Percentiles rank a stretch among this genome's conserved stretches.
These are phyloP conservation scores for Himalopsyche anomala DNA, from an alignment of 2,888 invertebrate species.

Conservation along the genomic window DNA sequence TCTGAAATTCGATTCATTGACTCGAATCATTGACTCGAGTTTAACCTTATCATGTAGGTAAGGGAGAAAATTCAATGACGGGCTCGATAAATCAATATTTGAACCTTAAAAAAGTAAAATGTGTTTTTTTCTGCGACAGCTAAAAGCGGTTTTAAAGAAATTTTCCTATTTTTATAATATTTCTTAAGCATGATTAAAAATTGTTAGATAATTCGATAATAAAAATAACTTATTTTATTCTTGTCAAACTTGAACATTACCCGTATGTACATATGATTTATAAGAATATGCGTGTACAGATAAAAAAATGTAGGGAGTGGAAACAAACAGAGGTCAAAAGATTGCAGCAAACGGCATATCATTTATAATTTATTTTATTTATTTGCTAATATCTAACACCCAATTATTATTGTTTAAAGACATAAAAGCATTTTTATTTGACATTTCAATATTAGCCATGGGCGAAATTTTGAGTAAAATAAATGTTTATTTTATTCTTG, in stretches of 20 bases:
- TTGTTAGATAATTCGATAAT: too few relatives aligned
- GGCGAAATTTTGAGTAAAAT: background rate
- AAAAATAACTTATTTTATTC: too few relatives aligned
- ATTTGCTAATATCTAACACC: slow-evolving; percentile 3
- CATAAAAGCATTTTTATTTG: background rate
- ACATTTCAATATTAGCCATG: background rate
- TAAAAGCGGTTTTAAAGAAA: too few relatives aligned
- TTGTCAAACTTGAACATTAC: background rate
- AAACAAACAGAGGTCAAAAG: slow-evolving; percentile 30
- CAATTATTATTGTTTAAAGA: slow-evolving; percentile 30
- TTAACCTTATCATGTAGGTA: too few relatives aligned
- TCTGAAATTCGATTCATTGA: too few relatives aligned
- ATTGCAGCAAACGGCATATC: slow-evolving; percentile 2
- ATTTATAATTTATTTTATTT: slow-evolving; percentile 23
- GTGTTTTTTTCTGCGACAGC: too few relatives aligned
- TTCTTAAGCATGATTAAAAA: too few relatives aligned
- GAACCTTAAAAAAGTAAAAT: too few relatives aligned
- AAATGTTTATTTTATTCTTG: slow-evolving; percentile 1
- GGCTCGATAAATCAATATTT: too few relatives aligned
- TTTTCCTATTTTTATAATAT: too few relatives aligned
- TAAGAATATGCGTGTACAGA: slow-evolving; percentile 6
- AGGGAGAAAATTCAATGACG: too few relatives aligned
- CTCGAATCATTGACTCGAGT: too few relatives aligned
- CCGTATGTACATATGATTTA: slow-evolving; percentile 20
- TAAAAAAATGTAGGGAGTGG: slow-evolving; percentile 27